Percentiles rank a stretch among this genome's conserved stretches.
Conservation (phyloP, 2,888 invertebrate species). For the Phyllotreta striolata region DNA sequence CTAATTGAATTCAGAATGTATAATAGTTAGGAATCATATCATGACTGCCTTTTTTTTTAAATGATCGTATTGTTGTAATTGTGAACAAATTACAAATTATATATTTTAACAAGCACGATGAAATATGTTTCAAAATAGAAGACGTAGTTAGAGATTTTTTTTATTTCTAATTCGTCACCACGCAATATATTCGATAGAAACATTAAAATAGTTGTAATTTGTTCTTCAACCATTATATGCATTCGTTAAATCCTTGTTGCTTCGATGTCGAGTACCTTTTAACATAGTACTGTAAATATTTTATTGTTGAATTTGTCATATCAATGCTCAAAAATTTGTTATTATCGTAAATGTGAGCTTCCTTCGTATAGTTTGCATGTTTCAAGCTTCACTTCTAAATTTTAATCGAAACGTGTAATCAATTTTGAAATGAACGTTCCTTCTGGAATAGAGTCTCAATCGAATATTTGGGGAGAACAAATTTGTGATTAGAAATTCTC, state of each 20-base stretch:
- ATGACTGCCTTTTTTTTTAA: slow-evolving; percentile 52
- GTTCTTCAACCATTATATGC: slow-evolving; percentile 11
- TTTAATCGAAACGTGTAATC: too few species aligned
- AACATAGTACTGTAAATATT: slow-evolving; percentile 28
- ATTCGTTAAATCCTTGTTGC: slow-evolving; percentile 18
- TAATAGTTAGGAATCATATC: slow-evolving; percentile 52
- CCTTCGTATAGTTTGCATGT: slow-evolving; percentile 19
- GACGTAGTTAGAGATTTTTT: not conserved
- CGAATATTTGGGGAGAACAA: too few species aligned
- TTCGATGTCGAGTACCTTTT: slow-evolving; percentile 18
- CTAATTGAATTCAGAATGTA: slow-evolving; percentile 42
- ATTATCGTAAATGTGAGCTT: slow-evolving; percentile 47
- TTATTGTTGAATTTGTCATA: slow-evolving; percentile 41
- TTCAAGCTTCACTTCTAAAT: too few species aligned
- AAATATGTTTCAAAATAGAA: not conserved
- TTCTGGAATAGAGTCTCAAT: not conserved
- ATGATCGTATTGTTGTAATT: slow-evolving; percentile 3
- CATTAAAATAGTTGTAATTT: slow-evolving; percentile 21
- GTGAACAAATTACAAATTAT: slow-evolving; percentile 27
- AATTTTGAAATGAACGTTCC: slow-evolving; percentile 37
- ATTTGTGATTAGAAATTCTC: too few species aligned
- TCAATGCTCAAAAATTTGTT: slow-evolving; percentile 45
- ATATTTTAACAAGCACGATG: slow-evolving; percentile 13
- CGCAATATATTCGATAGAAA: too few species aligned
- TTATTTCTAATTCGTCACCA: too few species aligned